A percentile compares a stretch with the other conserved stretches of the same genome.
Conservation (phyloP, 2,113 vertebrate genomes). For the Varanus komodoensis region DNA sequence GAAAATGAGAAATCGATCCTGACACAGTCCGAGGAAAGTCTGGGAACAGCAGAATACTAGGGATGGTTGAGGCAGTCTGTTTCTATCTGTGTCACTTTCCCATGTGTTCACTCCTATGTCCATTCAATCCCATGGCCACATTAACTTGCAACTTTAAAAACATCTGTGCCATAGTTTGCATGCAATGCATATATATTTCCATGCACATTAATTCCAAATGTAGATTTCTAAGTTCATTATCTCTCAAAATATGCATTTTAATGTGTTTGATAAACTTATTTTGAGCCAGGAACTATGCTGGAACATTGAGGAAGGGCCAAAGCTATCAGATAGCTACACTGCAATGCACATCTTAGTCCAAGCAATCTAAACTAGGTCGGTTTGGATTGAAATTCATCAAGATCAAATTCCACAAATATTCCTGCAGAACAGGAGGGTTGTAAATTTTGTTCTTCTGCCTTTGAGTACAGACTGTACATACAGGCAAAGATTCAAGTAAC, state of each 20-base stretch:
- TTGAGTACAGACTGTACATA: not conserved
- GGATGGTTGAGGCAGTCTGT: not conserved
- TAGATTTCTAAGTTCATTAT: not conserved
- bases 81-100: not conserved
- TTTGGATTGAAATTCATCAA: not conserved
- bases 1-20: not conserved
- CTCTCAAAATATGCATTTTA: not conserved
- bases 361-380: not conserved
- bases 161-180: not conserved
- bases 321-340: not conserved
- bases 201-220: not conserved
- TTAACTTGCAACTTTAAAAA: not conserved
- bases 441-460: not conserved
- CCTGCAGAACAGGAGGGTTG: not conserved
- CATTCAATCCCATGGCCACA: not conserved
- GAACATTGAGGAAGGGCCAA: not conserved
- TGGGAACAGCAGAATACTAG: not conserved
- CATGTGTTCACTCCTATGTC: not conserved
- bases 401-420: not conserved
- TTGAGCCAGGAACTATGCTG: not conserved
- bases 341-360: not conserved
- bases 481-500: not conserved
- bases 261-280: not conserved
- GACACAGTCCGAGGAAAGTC: not conserved
- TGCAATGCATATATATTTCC: not conserved